Evolutionary conservation across 2,113 vertebrate species (phyloP), one percentile per base, ranked within the genome.

Genomic region (Hydrochoerus hydrochaeris): DNA sequence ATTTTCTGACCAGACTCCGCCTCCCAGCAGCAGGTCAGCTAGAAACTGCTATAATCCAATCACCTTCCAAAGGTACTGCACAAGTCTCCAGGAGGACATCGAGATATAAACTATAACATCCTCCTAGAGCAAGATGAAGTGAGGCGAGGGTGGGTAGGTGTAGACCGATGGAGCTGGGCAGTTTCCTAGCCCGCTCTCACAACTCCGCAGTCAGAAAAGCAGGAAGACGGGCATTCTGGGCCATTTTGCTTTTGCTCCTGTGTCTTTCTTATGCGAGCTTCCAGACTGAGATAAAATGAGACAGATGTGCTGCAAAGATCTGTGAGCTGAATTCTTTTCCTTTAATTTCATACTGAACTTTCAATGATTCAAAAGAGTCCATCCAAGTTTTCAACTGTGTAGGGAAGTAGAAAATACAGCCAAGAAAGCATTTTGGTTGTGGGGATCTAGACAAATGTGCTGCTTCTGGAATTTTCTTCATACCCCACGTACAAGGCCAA

Each of bases 301-400:
- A 94, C 52, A 69, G 65, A 84, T 32, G 28, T 46, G 22, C 30
- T 69, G 20, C 69, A 88, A 52, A 93, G 77, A 77, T 69, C 60
- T 80, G 26, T 52, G 60, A 38, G 49, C 52, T 82, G 38, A 92
- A 60, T 44, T 82, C 12, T 84, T 95, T 93, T 85, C 65, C 67
- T 83, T 97, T 93, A 46, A 77, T 46, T 96, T 93, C 49, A 58
- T 49, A 80, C 57, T 90, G 41, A 88, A 86, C 38, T 90, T 82
- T 92, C 58, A 62, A 26, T 82, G 84, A 78, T 69, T 85, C 77
- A 85, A 90, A 92, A 94, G 30, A 41, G 69, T 49, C 38, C 65
- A 88, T 89, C 85, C 71, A 69, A 7, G 22, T 57, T 92, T 83
- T 86, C 58, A 38, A 13, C 30, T 4, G 1, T 58, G 35, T 46